These are phyloP conservation scores for Plusia festucae DNA, from an alignment of 2,888 invertebrate genomes.

Conservation along the genomic window DNA sequence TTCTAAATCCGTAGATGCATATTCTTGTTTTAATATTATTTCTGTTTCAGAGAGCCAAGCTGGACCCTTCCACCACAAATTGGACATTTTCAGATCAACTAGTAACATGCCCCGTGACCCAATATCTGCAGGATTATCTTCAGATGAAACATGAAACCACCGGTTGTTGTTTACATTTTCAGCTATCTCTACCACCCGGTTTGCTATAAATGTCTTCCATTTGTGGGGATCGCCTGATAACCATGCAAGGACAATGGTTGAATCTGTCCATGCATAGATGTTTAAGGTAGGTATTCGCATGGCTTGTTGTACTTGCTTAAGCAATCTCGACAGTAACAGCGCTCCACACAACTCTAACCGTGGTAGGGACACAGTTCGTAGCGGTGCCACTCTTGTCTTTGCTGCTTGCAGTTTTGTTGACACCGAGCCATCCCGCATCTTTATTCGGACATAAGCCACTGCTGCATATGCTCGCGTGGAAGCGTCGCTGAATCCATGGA, in stretches of 20 bases:
- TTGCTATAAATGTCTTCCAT: constrained; percentile 56
- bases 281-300: constrained; percentile 16
- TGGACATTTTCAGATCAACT: constrained; percentile 18
- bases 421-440: neutral
- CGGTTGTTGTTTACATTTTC: constrained; percentile 8
- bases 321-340: constrained; percentile 7
- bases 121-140: constrained; percentile 49
- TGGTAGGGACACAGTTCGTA: constrained; percentile 14
- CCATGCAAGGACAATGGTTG: constrained; percentile 56
- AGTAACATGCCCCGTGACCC: constrained; percentile 43
- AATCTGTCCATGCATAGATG: constrained; percentile 59
- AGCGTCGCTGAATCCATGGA: constrained; percentile 16
- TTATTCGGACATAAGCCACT: neutral
- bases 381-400: constrained; percentile 19
- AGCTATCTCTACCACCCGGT: constrained; percentile 41
- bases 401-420: neutral
- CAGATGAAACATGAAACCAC: constrained; percentile 34
- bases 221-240: constrained; percentile 44
- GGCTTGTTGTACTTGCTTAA: constrained; percentile 3
- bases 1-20: constrained; percentile 24
- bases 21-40: constrained; percentile 7
- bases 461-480: constrained; percentile 14
- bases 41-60: constrained; percentile 28
- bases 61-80: constrained; percentile 53
- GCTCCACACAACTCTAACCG: constrained; percentile 18